Evolutionary conservation across 2,888 invertebrate genomes (phyloP), one percentile per base, ranked within the genome.

Genomic region (Lacanobia oleracea): DNA sequence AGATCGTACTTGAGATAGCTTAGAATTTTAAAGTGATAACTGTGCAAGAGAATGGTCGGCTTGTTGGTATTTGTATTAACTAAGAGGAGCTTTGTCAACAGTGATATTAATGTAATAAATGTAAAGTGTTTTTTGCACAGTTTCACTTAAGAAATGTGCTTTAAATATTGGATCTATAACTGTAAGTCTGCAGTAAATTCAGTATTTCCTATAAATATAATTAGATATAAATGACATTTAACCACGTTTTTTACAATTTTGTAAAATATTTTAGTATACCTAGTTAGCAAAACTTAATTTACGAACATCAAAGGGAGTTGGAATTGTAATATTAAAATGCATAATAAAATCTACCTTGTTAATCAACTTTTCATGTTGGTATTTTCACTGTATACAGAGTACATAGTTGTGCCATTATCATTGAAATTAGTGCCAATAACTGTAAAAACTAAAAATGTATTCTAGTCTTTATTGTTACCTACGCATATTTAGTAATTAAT

Each of bases 381-480:
- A 89, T 86, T 88, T 88, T 90, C 88, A 91, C 88, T 91, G 83
- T 91, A 92, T 88, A 88, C 90, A 91, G 88, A 93, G 91, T 93
- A 93, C 91, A 93, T 94, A 93, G 89, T 92, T 92, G 95, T 96
- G 96, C 96, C 96, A 96, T 96, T 92, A 91, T 90, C 90, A 92
- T 91, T 92, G 87, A 93, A 92, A 91, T 93, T 96, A 96, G 96
- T 96, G 96, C 96, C 96, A 96, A 96, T 96, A 96, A 96, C 96
- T 96, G 96, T 96, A 94, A 91, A 92, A 91, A 89, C 92, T 93
- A 93, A 86, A 94, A 94, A 94, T 95, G 94, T 96, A 95, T 95
- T 96, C 96, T 96, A 96, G 96, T 96, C 96, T 96, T 94, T 95
- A 96, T 95, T 96, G 96, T 96, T 96, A 89, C 88, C 89, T 89